Base-by-base conservation (phyloP, 2,888 invertebrate species). In the Patella caerulea region DNA sequence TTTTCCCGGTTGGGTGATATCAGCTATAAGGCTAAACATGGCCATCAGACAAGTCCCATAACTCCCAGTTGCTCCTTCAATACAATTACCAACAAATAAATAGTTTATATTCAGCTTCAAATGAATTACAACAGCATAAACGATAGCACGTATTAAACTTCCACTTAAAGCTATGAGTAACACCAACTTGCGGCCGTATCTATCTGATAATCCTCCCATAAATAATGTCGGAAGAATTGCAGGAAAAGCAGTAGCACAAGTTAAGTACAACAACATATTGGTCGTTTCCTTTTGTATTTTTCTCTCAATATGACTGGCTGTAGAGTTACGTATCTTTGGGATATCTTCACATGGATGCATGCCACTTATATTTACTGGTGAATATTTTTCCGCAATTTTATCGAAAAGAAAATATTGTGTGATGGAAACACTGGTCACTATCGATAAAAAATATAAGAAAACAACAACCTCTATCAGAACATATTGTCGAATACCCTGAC, bases 1-100 rank as follows among this genome's bases (percentile, higher is more conserved):
- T 12, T 71, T 74, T 3, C 83, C 85, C 0, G 80, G 78, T 3
- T n/a, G 71, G 1, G 83, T 82, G n/a, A 84, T 70, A 77, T 85
- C 85, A 17, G 85, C 82, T 14, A 80, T 74, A 45, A 83, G 80
- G 15, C 80, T 75, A 72, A 85, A 83, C 45, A 79, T 59, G 15
- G 80, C 74, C 74, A 83, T 79, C n/a, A 83, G 54, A 71, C 81
- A 72, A n/a, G 79, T 76, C 11, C 80, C 83, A 71, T 83, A 83
- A 34, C 80, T 78, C 0, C 85, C 85, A 0, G 83, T 77, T 12
- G 81, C 15, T 9, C 82, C 83, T 56, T 81, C 82, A 45, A 75
- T 70, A 9, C 75, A 55, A 59, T 81, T 76, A 12, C 79, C 83
- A 14, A 80, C 70, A 29, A 74, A 76, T 3, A 84, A 55, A 45